Conservation (phyloP, 2,113 vertebrate genomes). For the Myotis lucifugus region DNA sequence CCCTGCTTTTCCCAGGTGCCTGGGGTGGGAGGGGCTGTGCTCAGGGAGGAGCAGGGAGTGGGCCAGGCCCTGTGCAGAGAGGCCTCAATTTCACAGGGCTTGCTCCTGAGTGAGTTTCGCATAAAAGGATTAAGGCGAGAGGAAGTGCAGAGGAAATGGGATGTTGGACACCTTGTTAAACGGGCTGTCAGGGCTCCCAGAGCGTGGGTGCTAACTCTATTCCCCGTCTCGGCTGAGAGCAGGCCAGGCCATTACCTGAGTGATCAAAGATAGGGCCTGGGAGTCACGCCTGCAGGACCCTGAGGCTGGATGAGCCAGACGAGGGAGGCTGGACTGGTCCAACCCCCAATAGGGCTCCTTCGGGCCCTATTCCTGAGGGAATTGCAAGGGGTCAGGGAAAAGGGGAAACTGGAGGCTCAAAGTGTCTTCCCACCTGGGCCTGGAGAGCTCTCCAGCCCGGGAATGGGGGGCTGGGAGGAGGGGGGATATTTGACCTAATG, state of each 20-base stretch:
- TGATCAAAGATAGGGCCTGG: conserved; percentile 81
- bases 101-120: conserved; percentile 97
- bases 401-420: not conserved
- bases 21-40: conserved; percentile 85
- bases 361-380: not conserved
- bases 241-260: conserved; percentile 85
- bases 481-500: conserved; percentile 45
- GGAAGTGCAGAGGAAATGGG: conserved; percentile 94
- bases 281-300: not conserved
- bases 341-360: not conserved
- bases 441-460: not conserved
- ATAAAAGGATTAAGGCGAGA: conserved; percentile 97
- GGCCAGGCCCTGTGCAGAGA: conserved; percentile 89
- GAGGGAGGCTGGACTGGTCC: not conserved
- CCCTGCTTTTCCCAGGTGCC: conserved; percentile 74
- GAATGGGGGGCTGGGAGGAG: not conserved
- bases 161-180: conserved; percentile 96
- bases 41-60: conserved; percentile 79
- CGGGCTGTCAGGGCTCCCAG: conserved; percentile 91
- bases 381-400: not conserved
- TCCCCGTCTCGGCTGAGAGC: conserved; percentile 69
- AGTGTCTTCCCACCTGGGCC: not conserved
- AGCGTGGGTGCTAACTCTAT: conserved; percentile 93
- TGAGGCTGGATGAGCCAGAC: not conserved
- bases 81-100: conserved; percentile 99